Conservation (phyloP, 1,140 invertebrate genomes). For the Fopius arisanus region DNA sequence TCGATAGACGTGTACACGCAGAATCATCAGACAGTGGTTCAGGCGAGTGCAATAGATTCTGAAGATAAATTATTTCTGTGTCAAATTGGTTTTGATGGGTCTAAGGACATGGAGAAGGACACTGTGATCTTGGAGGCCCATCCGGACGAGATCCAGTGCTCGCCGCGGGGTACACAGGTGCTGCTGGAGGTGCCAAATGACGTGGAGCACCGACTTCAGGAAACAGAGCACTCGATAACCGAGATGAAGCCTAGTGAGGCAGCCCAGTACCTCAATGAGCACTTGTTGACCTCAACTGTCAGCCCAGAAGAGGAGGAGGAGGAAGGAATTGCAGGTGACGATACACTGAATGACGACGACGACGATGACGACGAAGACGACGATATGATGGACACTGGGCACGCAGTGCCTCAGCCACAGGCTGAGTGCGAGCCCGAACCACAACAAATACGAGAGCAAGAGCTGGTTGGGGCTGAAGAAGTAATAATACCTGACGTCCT, state of each 20-base stretch:
- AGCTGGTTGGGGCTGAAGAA: not conserved
- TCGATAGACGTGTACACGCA: conserved; percentile 35
- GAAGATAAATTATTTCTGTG: conserved; percentile 59
- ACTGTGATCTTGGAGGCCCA: conserved; percentile 19
- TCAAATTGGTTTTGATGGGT: conserved; percentile 48
- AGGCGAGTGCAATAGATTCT: conserved; percentile 38
- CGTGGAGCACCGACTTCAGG: not conserved
- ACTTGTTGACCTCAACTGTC: conserved; percentile 19
- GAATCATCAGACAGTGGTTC: conserved; percentile 11
- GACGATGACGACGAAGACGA: not conserved
- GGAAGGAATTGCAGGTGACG: not conserved
- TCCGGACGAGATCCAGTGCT: not conserved
- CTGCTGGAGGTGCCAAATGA: not conserved
- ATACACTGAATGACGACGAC: not conserved
- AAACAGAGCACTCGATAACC: conserved; percentile 11
- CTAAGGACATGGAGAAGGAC: conserved; percentile 39
- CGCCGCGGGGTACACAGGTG: not conserved
- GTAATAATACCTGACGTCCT: conserved; percentile 27
- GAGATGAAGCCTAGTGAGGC: conserved; percentile 20
- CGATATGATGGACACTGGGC: not conserved
- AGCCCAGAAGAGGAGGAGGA: not conserved
- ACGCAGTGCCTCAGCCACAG: too few species aligned
- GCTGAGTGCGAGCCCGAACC: too few species aligned
- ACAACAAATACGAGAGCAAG: not conserved
- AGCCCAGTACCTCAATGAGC: conserved; percentile 30